Base-by-base conservation (phyloP, 2,797 vertebrate genomes). In the Gymnoscopelus microlampas region DNA sequence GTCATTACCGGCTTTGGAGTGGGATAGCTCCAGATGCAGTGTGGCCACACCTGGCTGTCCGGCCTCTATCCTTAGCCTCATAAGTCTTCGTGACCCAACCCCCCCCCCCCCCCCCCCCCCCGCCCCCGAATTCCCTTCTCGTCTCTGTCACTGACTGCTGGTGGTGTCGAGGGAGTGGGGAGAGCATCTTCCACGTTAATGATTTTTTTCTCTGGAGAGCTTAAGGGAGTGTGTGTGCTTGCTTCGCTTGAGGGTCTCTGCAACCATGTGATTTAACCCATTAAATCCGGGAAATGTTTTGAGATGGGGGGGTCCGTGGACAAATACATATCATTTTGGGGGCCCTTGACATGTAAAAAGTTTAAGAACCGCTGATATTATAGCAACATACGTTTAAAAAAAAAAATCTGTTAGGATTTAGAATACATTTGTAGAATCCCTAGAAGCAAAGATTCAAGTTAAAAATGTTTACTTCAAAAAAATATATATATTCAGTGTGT, bases 1-100 rank as follows among this genome's bases (percentile, higher is more conserved):
- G 73, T 78, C 73, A 76, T 80, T 81, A 78, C 76, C 64, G 61
- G 76, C 67, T 79, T 14, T 82, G 76, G 53, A 71, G 47, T 55
- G 65, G 19, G 53, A 60, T 54, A 14, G 64, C 70, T 76, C 59
- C 51, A 26, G 57, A 74, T 53, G 63, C 44, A 2, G 55, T 14
- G 14, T 15, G 13, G 32, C 8, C 14, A n/a, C 68, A 15, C 59
- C 53, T 23, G 54, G 73, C 56, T 60, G 53, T 69, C 19, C 39
- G n/a, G 26, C 53, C 57, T 56, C 47, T 19, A 19, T 10, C 19
- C 19, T 10, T 56, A 6, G 56, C 76, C 64, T 78, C 60, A 59
- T 59, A 53, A 26, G 32, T 35, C 13, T 65, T 69, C 53, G 60
- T 64, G 58, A 80, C 76, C 53, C 44, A 53, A 55, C 26, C 59